phyloP scores from a whole-genome alignment of 1,140 invertebrate genomes.

The Drosophila grimshawi region DNA sequence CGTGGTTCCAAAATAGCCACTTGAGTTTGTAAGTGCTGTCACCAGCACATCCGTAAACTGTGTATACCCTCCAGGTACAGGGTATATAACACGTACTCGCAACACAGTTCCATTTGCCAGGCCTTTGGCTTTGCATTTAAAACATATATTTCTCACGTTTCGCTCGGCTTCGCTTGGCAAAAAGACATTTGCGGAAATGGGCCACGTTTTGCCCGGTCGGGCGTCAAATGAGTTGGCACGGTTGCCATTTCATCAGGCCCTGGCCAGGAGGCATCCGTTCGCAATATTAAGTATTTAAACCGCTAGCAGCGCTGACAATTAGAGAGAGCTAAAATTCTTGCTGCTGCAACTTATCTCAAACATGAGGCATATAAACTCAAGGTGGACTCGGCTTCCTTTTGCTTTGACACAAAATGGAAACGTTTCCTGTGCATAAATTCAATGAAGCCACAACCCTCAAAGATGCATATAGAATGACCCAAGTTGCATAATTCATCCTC shows the following conservation, averaged over 20 bases:
- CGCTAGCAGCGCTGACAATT: constrained; percentile 51
- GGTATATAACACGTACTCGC: constrained; percentile 15
- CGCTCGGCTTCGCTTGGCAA: constrained; percentile 39
- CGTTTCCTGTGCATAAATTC: constrained; percentile 58
- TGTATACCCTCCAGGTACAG: neutral
- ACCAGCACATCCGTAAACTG: neutral
- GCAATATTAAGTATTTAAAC: constrained; percentile 57
- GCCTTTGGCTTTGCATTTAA: constrained; percentile 49
- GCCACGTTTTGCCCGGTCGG: constrained; percentile 50
- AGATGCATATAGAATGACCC: constrained; percentile 28
- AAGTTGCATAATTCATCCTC: constrained; percentile 58
- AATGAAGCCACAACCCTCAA: constrained; percentile 40
- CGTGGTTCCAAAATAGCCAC: no score
- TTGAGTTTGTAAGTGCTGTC: no score
- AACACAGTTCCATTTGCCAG: constrained; percentile 21
- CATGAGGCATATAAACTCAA: constrained; percentile 36
- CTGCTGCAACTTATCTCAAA: constrained; percentile 16
- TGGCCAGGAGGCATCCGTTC: constrained; percentile 28
- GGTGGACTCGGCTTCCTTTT: neutral
- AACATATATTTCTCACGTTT: constrained; percentile 69
- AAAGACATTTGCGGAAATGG: constrained; percentile 59
- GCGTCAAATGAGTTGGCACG: constrained; percentile 65
- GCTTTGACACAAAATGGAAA: constrained; percentile 45
- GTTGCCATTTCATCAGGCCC: constrained; percentile 38
- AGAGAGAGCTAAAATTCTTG: constrained; percentile 13